Base-by-base conservation (phyloP, 2,888 invertebrate species). In the Patella depressa region DNA sequence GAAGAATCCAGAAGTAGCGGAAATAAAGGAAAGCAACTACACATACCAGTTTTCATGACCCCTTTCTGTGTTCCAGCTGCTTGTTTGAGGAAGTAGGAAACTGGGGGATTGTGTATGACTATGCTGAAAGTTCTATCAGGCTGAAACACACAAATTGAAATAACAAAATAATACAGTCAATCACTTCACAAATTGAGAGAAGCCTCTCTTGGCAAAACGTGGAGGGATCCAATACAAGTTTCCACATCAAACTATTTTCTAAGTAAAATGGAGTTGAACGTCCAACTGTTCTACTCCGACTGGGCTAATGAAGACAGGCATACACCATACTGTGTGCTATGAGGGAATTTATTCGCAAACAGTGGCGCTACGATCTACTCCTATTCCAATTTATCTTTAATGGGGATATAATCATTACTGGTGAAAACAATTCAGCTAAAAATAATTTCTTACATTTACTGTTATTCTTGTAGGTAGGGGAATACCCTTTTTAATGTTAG, bases 11-110 rank as follows among this genome's bases (percentile, higher is more conserved):
- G 34, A 34, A 34, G 34, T 34, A 34, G 34, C 34, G 4, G 34
- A 34, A 34, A 34, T 34, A 3, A 34, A 34, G 34, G 34, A 34
- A 34, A 34, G 34, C 29, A 29, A 2, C 2, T 29, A n/a, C n/a
- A 45, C 45, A 45, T 45, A 45, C 45, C 45, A 5, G 45, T 45
- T 80, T 88, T 83, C 84, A 86, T 87, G 57, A 96, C 95, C 73
- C 96, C 98, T 89, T 95, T 94, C 85, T 94, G 94, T 72, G 97
- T 94, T 1, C 99, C 99, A 75, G 99, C 98, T 3, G 99, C 99
- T 93, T 98, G 97, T 91, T 96, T 97, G 5, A 99, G 90, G 87
- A 96, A 96, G 92, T 95, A 98, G 0, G 95, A 94, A 0, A 95
- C 93, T n/a, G 98, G 97, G 65, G 99, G 99, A 85, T 95, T 94